These are phyloP conservation scores for Reinhardtius hippoglossoides DNA, from an alignment of 2,113 vertebrate genomes.

Conservation along the genomic window DNA sequence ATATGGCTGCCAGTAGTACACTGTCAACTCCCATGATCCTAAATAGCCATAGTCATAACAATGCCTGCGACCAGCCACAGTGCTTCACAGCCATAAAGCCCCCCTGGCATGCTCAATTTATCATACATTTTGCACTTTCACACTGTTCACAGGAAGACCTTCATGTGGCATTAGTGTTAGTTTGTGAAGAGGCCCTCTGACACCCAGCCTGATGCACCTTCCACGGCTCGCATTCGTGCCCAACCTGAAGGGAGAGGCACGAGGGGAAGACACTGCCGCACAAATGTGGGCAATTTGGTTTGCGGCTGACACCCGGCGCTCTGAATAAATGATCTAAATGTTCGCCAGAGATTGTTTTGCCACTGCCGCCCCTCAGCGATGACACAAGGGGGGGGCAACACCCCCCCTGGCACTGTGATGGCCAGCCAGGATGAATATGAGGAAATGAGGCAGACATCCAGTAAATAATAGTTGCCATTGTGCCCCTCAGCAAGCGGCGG, in stretches of 20 bases:
- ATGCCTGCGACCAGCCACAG: constrained; percentile 62
- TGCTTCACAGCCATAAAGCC: constrained; percentile 53
- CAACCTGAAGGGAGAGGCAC: constrained; percentile 64
- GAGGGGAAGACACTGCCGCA: constrained; percentile 21
- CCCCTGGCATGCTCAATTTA: constrained; percentile 74
- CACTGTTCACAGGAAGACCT: constrained; percentile 61
- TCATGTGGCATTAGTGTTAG: constrained; percentile 75
- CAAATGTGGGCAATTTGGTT: constrained; percentile 73
- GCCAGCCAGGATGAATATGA: constrained; percentile 77
- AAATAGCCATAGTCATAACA: constrained; percentile 70
- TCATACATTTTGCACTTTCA: constrained; percentile 76
- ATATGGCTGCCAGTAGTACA: constrained; percentile 62
- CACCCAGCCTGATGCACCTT: constrained; percentile 64
- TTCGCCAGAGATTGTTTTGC: constrained; percentile 77
- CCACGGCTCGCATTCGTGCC: constrained; percentile 41
- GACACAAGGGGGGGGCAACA: constrained; percentile 52
- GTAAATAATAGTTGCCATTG: constrained; percentile 83
- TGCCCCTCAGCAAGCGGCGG: constrained; percentile 70
- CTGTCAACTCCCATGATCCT: constrained; percentile 75
- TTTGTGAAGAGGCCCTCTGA: constrained; percentile 61
- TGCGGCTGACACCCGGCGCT: constrained; percentile 69
- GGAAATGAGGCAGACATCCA: constrained; percentile 83
- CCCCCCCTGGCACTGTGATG: constrained; percentile 59
- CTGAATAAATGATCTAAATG: constrained; percentile 80
- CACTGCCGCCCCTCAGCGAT: constrained; percentile 72